phyloP scores from a whole-genome alignment of 2,888 invertebrate species.

The Himalopsyche anomala region DNA sequence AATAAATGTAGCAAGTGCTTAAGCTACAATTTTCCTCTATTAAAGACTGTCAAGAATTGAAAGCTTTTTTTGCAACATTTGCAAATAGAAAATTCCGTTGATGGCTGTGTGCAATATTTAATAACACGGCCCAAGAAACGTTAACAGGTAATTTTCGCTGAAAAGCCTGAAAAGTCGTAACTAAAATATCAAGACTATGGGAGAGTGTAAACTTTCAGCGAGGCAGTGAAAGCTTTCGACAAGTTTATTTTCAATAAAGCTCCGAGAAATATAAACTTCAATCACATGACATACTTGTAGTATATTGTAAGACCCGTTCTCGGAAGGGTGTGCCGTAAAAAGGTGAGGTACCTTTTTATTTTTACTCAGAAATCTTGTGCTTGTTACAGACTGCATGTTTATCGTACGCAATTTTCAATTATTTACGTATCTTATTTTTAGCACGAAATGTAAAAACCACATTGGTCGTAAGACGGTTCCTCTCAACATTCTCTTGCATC shows the following conservation, averaged over 20 bases:
- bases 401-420: constrained; percentile 10
- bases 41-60: too few relatives aligned
- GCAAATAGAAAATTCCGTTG: too few relatives aligned
- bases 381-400: constrained; percentile 37
- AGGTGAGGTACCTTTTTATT: constrained; percentile 39
- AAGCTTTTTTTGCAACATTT: too few relatives aligned
- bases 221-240: constrained; percentile 32
- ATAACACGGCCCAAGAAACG: too few relatives aligned
- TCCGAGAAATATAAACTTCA: constrained; percentile 39
- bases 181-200: constrained; percentile 13
- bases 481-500: too few relatives aligned
- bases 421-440: constrained; percentile 31
- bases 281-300: constrained; percentile 42
- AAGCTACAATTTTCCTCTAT: too few relatives aligned
- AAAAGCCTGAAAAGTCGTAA: too few relatives aligned
- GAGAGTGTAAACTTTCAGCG: constrained; percentile 19
- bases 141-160: too few relatives aligned
- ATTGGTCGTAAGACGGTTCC: too few relatives aligned
- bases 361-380: constrained; percentile 39
- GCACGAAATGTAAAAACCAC: not conserved
- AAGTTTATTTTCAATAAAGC: constrained; percentile 43
- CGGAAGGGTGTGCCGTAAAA: constrained; percentile 28
- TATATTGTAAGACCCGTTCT: constrained; percentile 41
- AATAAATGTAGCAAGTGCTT: too few relatives aligned
- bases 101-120: too few relatives aligned